These are phyloP conservation scores for Chiloscyllium punctatum DNA, from an alignment of 2,797 vertebrate species.

Conservation along the genomic window DNA sequence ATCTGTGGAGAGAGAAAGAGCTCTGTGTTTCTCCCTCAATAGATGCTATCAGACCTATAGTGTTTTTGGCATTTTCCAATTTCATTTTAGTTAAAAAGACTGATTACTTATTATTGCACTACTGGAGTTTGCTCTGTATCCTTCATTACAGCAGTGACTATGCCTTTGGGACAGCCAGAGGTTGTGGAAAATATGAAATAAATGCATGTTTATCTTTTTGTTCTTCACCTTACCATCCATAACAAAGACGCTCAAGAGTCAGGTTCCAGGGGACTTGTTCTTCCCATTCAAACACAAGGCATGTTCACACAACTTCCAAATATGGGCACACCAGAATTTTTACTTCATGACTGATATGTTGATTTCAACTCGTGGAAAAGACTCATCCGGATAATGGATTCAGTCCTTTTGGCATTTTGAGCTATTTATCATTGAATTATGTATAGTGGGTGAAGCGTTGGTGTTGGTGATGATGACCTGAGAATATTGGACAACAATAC, in stretches of 20 bases:
- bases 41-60: not conserved
- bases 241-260: no score
- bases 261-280: not conserved
- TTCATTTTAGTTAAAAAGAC: not conserved
- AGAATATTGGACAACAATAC: not conserved
- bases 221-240: not conserved
- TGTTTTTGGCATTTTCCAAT: not conserved
- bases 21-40: not conserved
- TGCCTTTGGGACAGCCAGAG: not conserved
- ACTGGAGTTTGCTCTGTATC: not conserved
- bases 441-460: not conserved
- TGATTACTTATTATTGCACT: not conserved
- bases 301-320: not conserved
- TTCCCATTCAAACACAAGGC: not conserved
- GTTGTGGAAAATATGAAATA: not conserved
- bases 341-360: not conserved
- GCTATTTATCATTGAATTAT: not conserved
- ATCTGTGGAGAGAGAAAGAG: not conserved
- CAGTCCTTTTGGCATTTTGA: not conserved
- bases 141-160: not conserved
- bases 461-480: not conserved
- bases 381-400: not conserved
- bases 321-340: not conserved
- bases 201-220: not conserved
- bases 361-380: not conserved